Evolutionary conservation across 1,140 invertebrate species (phyloP), one percentile per base, ranked within the genome.

Genomic region (Helicoverpa armigera): DNA sequence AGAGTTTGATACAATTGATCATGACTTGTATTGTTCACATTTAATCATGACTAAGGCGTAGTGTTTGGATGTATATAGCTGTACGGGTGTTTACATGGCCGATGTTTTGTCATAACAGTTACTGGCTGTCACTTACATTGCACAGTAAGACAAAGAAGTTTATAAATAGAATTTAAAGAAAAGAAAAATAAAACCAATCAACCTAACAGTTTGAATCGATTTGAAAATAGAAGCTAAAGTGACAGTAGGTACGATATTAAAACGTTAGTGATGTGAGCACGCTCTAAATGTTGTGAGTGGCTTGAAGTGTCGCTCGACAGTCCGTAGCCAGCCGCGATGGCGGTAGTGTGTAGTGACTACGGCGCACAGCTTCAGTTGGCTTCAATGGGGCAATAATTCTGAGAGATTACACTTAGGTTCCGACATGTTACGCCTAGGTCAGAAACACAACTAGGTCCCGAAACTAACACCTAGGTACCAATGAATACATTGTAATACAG

Each of bases 271-370:
- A 77, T 77, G 51, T 70, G 65, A 48, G 54, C 67, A 80, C n/a
- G 56, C 48, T 80, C 50, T 70, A 77, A 80, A 77, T 78, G 82
- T 82, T 63, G 70, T 58, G 69, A 67, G 79, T 79, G 86, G 86
- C 91, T 93, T 93, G 93, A 94, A 92, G 90, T 94, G 91, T 92
- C 90, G 93, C 93, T 94, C 93, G 93, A 94, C 90, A 91, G 90
- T 87, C 79, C 54, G 87, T 92, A 89, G 92, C 90, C 90, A 84
- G 84, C 82, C 84, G 67, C 67, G 67, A 70, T 70, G 60, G 74
- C 60, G 60, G 75, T 77, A 77, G 75, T 92, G 91, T 90, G 92
- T 94, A 93, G 92, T 93, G 90, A 89, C 90, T 90, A 91, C 92
- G 90, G 91, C 90, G 90, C 91, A 92, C 91, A 84, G 91, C 92